A percentile compares a stretch with the other conserved stretches of the same genome.
Conservation (phyloP, 2,113 vertebrate genomes). For the Peucedramus taeniatus region DNA sequence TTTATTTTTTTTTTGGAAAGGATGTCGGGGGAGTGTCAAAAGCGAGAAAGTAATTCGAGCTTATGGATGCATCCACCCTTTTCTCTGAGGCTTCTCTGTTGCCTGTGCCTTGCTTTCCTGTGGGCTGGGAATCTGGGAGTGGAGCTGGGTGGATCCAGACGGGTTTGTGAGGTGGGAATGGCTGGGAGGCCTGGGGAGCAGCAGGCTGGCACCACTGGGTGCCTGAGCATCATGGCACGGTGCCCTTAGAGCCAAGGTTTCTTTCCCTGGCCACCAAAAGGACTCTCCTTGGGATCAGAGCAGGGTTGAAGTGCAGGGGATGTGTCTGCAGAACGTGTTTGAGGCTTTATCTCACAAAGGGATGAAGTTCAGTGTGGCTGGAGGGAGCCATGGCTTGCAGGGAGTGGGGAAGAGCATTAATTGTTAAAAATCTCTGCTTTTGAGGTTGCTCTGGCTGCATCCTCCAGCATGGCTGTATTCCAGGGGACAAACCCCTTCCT, state of each 20-base stretch:
- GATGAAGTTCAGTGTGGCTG: neutral
- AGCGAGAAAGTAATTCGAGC: neutral
- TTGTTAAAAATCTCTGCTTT: neutral
- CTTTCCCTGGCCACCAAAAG: neutral
- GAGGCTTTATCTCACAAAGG: neutral
- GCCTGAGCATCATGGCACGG: accelerated
- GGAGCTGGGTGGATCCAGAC: neutral
- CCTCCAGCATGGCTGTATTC: neutral
- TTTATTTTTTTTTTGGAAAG: neutral
- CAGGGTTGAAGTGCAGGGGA: neutral
- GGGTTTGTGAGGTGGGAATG: neutral
- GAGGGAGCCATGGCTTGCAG: neutral
- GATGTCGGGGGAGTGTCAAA: neutral
- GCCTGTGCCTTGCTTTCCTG: neutral
- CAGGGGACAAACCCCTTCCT: neutral
- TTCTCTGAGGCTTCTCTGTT: neutral
- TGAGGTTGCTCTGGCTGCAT: neutral
- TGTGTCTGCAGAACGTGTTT: neutral
- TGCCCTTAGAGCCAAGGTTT: accelerated
- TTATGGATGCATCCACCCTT: neutral
- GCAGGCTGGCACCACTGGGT: accelerated
- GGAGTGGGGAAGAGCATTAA: neutral
- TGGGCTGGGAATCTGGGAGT: neutral
- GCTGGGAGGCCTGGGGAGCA: neutral
- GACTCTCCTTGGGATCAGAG: neutral